Evolutionary conservation across 2,113 vertebrate genomes (phyloP).

Genomic region (Circaetus gallicus): DNA sequence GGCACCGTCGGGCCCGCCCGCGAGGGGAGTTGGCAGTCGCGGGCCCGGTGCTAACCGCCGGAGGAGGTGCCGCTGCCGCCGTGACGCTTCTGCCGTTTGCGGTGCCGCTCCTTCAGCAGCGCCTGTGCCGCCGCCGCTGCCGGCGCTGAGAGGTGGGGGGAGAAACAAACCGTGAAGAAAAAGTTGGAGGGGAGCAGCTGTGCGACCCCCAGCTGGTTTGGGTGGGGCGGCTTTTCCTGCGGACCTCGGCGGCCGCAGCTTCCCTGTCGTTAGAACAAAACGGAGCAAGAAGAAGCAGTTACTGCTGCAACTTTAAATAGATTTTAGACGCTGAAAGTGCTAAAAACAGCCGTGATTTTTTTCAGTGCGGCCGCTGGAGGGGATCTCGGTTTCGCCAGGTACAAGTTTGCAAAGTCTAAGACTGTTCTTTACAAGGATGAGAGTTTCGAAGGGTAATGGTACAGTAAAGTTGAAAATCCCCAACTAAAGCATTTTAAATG

Average conservation of each 20-base stretch:
- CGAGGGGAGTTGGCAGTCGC: neutral
- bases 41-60: neutral
- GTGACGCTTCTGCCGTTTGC: neutral
- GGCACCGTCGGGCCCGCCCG: rapidly evolving
- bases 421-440: neutral
- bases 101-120: neutral
- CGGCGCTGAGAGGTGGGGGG: no score
- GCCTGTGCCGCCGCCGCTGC: neutral
- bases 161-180: no score
- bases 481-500: neutral
- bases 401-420: neutral
- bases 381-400: neutral
- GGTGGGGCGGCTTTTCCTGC: neutral
- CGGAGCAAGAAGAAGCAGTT: neutral
- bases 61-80: no score
- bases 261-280: rapidly evolving
- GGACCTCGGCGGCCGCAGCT: neutral
- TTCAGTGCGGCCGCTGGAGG: neutral
- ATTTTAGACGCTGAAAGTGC: neutral
- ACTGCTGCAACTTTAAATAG: neutral
- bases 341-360: neutral
- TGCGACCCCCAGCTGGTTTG: no score
- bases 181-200: neutral
- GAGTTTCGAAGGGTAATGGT: neutral
- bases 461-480: neutral